Evolutionary conservation across 2,113 vertebrate species (phyloP).

Genomic region (Tachycineta bicolor): DNA sequence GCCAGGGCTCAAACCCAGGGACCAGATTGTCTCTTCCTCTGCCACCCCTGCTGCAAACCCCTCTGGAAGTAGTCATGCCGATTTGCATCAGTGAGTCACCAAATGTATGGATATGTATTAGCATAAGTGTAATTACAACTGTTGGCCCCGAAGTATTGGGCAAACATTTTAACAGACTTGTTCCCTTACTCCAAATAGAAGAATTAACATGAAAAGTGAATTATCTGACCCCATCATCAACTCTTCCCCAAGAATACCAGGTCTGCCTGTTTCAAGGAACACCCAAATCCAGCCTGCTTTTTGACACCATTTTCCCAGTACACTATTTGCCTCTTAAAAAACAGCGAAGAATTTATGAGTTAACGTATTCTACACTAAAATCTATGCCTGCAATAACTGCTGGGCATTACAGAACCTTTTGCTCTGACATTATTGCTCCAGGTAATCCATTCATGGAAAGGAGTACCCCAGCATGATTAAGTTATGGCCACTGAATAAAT

Average conservation of each 20-base stretch:
- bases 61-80: conserved; percentile 11
- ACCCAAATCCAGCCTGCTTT: not conserved
- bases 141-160: not conserved
- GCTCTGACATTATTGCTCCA: not conserved
- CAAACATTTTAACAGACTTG: conserved; percentile 47
- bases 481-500: not conserved
- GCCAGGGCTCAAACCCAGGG: not conserved
- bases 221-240: not conserved
- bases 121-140: conserved; percentile 24
- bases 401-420: not conserved
- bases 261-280: not conserved
- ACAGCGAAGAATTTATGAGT: not conserved
- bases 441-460: not conserved
- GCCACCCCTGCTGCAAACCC: conserved; percentile 1
- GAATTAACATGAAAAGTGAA: conserved; percentile 27
- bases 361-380: not conserved
- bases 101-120: not conserved
- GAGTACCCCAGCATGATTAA: not conserved
- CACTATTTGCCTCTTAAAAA: not conserved
- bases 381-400: not conserved
- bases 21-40: not conserved
- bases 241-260: not conserved
- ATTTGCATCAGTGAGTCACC: conserved; percentile 36
- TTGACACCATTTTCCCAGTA: conserved; percentile 21
- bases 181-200: conserved; percentile 31